Evolutionary conservation across 2,797 vertebrate genomes (phyloP).

Genomic region (Crocodylus rhombifer): DNA sequence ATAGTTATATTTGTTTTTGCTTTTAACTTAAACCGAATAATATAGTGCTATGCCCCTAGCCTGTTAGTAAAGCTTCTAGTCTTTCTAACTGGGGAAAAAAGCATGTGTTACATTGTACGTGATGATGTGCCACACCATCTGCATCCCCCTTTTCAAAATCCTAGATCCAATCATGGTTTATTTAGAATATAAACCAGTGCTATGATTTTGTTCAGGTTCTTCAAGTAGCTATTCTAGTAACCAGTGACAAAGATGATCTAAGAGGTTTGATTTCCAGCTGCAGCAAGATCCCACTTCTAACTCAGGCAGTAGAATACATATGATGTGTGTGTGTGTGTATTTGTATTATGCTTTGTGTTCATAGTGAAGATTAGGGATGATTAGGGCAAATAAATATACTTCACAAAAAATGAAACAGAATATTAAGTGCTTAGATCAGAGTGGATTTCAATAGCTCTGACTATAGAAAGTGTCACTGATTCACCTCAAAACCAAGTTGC

Average conservation of each 20-base stretch:
- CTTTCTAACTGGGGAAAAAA: too few species aligned
- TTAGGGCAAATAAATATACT: neutral
- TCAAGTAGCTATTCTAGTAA: constrained; percentile 59
- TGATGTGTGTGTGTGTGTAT: neutral
- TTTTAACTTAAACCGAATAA: too few species aligned
- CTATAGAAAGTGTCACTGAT: too few species aligned
- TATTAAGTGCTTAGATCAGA: neutral
- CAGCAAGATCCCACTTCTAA: constrained; percentile 15
- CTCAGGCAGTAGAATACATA: too few species aligned
- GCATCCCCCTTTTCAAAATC: too few species aligned
- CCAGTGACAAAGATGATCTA: constrained; percentile 17
- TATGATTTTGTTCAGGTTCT: constrained; percentile 64
- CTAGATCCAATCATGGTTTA: too few species aligned
- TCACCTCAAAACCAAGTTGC: too few species aligned
- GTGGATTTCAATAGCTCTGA: neutral
- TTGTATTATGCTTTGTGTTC: constrained; percentile 39
- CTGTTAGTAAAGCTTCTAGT: too few species aligned
- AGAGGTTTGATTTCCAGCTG: constrained; percentile 69
- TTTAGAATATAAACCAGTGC: constrained; percentile 23
- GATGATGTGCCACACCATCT: too few species aligned
- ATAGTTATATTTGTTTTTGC: too few species aligned
- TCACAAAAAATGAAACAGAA: neutral
- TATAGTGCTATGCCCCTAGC: too few species aligned
- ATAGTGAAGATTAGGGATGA: neutral
- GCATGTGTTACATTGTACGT: too few species aligned